phyloP scores from a whole-genome alignment of 2,888 invertebrate species.

The Deilephila elpenor region DNA sequence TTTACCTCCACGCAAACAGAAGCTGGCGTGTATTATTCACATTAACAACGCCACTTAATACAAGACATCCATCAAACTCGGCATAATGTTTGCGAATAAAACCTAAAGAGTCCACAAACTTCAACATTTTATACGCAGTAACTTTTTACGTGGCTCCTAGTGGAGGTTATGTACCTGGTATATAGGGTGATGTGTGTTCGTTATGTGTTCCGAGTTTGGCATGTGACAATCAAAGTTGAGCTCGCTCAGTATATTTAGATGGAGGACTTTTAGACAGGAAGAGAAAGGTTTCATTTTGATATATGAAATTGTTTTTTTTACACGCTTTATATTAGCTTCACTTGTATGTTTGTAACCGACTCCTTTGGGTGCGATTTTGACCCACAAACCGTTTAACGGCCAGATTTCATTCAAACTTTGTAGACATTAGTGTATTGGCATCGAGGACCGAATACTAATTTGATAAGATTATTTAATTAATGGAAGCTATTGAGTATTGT shows the following conservation, averaged over 20 bases:
- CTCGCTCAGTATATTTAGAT: neutral
- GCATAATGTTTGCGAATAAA: constrained; percentile 21
- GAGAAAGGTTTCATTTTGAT: too few species aligned
- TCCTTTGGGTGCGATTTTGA: too few species aligned
- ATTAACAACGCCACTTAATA: constrained; percentile 24
- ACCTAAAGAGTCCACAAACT: constrained; percentile 19
- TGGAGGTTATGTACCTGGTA: constrained; percentile 13
- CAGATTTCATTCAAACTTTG: too few species aligned
- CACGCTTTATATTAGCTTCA: too few species aligned
- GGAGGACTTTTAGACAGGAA: too few species aligned
- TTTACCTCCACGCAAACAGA: neutral
- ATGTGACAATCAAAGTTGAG: constrained; percentile 12
- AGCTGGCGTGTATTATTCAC: constrained; percentile 6
- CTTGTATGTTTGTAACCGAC: too few species aligned
- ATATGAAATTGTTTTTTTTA: too few species aligned
- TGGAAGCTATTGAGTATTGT: too few species aligned
- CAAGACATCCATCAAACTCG: constrained; percentile 25
- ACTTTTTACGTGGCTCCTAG: constrained; percentile 31
- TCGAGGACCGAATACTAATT: too few species aligned
- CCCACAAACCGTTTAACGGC: too few species aligned
- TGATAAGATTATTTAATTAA: too few species aligned
- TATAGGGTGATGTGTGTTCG: neutral
- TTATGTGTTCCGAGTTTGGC: constrained; percentile 11
- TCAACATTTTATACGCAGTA: constrained; percentile 29
- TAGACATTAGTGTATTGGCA: too few species aligned